Evolutionary conservation across 2,888 invertebrate species (phyloP), one percentile per base, ranked within the genome.

Genomic region (Sceliomorpha sp.): DNA sequence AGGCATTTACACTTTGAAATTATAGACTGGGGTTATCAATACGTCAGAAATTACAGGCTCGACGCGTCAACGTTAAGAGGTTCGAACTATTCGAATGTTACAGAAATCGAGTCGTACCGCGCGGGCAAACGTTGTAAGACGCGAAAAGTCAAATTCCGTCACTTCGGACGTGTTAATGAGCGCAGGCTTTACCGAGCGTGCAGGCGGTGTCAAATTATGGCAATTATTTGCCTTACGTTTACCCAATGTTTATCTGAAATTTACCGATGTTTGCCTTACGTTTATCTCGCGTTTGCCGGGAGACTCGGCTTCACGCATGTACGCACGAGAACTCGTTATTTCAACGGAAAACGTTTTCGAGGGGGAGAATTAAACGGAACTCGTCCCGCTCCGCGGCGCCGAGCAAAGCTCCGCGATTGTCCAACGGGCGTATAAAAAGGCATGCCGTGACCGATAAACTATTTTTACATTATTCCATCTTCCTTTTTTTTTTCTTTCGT

Each of bases 21-120:
- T 59, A 59, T 40, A 59, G 42, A 48, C 40, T 42, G 48, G 59
- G 34, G 39, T 40, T 48, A 34, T 59, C 48, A 48, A 40, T 32
- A 59, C 34, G 48, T 48, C 40, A 48, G 39, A 48, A 40, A 59
- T 59, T 48, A 56, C 44, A 44, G 48, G 48, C 24, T 59, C 14
- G 42, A 14, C 40, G 40, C 48, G 39, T 56, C 48, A 48, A 59
- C 48, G 48, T 59, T 48, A 48, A 48, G 59, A 48, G 48, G 34
- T 59, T 42, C 32, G 48, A 20, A 9, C 40, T 42, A 34, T 14
- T 45, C 15, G 9, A 29, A 10, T 47, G 15, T 13, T 39, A 32
- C 40, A 42, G 27, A 29, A 39, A 13, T 31, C 20, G 5, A n/a
- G 13, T 29, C 17, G 31, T 10, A 37, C 39, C 31, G 40, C 40